Percentiles rank a stretch among this genome's conserved stretches.
These are phyloP conservation scores for Pycnonotus jocosus DNA, from an alignment of 2,113 vertebrate genomes.

Conservation along the genomic window DNA sequence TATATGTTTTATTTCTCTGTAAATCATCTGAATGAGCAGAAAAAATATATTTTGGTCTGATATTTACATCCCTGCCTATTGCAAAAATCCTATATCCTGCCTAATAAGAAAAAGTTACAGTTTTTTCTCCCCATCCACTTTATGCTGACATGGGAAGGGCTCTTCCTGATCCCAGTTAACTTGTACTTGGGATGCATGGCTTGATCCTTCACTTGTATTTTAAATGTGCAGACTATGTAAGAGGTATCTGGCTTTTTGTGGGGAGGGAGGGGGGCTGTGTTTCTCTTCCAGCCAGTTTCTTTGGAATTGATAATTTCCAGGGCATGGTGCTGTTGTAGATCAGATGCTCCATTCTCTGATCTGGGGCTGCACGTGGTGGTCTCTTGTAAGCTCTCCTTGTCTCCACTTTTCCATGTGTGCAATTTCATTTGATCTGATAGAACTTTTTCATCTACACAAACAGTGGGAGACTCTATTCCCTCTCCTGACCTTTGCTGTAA, in stretches of 20 bases:
- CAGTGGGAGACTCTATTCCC: neutral
- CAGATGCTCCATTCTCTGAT: neutral
- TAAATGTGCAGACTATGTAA: neutral
- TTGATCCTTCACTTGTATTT: neutral
- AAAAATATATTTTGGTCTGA: neutral
- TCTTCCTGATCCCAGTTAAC: neutral
- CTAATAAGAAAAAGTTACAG: neutral
- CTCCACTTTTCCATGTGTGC: neutral
- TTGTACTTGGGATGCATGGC: neutral
- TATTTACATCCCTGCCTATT: neutral
- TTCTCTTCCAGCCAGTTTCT: neutral
- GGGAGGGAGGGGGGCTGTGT: neutral
- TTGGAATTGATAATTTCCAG: neutral
- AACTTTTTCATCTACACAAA: neutral
- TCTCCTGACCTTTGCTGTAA: neutral
- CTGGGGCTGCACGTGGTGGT: neutral
- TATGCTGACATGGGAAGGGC: neutral
- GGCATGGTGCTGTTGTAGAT: neutral
- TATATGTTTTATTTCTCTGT: neutral
- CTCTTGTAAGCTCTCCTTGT: neutral
- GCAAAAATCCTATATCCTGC: neutral
- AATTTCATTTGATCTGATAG: neutral
- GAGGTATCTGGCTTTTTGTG: neutral
- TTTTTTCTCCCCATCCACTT: fast-evolving
- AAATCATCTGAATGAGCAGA: neutral